Evolutionary conservation across 2,888 invertebrate genomes (phyloP).

Genomic region (Acholoe squamosa): DNA sequence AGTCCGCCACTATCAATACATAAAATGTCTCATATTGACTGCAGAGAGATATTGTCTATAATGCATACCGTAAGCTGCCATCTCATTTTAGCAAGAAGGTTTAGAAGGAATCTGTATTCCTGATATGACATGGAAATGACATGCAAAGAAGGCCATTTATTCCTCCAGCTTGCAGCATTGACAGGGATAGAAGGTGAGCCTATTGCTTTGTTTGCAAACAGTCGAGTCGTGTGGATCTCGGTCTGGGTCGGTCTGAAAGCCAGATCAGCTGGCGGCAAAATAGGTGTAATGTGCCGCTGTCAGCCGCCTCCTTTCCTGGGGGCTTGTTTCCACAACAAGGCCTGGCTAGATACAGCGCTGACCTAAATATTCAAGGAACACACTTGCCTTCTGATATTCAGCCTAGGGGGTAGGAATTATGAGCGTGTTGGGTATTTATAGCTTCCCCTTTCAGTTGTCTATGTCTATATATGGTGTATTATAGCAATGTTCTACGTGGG

Average conservation of each 20-base stretch:
- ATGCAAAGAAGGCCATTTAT: background rate
- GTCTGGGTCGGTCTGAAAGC: slow-evolving; percentile 29
- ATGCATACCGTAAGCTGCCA: background rate
- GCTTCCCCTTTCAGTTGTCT: background rate
- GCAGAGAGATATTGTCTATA: background rate
- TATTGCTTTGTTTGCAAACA: slow-evolving; percentile 55
- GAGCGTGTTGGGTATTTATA: background rate
- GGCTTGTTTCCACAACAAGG: slow-evolving; percentile 42
- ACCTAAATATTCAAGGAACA: slow-evolving; percentile 44
- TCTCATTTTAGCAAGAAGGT: background rate
- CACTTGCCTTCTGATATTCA: slow-evolving; percentile 9
- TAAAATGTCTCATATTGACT: background rate
- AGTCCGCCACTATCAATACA: no score
- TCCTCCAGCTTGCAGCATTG: background rate
- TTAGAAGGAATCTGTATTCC: background rate
- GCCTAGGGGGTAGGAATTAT: background rate
- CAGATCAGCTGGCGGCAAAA: slow-evolving; percentile 47
- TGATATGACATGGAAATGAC: background rate
- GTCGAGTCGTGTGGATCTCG: background rate
- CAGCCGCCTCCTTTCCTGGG: slow-evolving; percentile 45
- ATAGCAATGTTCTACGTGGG: background rate
- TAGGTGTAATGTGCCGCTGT: slow-evolving; percentile 50
- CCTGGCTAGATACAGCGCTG: slow-evolving; percentile 39
- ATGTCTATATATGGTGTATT: background rate
- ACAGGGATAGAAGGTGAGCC: background rate